phyloP scores from a whole-genome alignment of 2,113 vertebrate genomes.

The Crotalus helleri region DNA sequence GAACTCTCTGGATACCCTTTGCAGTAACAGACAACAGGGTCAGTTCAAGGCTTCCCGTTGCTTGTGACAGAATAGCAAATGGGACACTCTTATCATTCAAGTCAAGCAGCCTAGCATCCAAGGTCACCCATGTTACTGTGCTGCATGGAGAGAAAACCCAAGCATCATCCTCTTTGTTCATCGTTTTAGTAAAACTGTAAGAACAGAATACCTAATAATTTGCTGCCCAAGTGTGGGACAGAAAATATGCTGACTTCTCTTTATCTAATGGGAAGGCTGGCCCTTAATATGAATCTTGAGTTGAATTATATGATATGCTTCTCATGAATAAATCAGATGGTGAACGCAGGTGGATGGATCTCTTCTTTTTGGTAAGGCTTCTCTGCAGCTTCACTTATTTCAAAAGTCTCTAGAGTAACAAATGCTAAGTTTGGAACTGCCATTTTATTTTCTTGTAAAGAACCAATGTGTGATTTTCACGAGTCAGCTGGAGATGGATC shows the following conservation, averaged over 20 bases:
- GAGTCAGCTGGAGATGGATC: neutral
- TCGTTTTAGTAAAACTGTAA: neutral
- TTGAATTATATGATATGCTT: neutral
- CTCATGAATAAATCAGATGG: neutral
- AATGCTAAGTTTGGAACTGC: neutral
- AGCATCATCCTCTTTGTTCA: neutral
- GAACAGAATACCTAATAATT: neutral
- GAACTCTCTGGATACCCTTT: neutral
- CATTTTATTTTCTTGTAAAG: neutral
- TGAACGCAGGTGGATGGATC: neutral
- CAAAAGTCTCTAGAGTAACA: neutral
- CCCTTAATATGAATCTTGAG: neutral
- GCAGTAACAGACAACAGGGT: neutral
- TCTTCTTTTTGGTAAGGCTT: neutral
- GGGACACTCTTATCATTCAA: neutral
- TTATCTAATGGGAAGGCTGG: neutral
- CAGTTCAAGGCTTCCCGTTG: neutral
- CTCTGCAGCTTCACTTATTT: neutral
- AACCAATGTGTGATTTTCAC: neutral
- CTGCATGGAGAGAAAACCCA: neutral
- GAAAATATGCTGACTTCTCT: neutral
- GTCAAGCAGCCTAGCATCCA: neutral
- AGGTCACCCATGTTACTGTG: neutral
- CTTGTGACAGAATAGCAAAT: neutral
- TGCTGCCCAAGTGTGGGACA: neutral